Base-by-base conservation (phyloP, 2,888 invertebrate genomes). In the Hydrotaea cyrtoneurina region DNA sequence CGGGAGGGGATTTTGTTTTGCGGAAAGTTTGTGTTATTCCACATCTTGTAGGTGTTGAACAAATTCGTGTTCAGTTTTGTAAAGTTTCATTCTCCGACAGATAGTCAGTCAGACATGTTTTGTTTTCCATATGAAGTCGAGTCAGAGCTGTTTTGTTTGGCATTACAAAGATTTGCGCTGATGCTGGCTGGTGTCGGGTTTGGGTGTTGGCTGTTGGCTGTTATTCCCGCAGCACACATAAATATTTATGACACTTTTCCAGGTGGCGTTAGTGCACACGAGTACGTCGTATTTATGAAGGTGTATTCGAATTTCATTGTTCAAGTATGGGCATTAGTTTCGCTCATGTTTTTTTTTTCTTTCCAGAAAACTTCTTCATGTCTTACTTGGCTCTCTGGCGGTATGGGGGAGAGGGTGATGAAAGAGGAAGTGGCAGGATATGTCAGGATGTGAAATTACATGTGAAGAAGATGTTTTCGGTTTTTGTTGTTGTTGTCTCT, bases 181-280 rank as follows among this genome's bases (percentile, higher is more conserved):
- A 53, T n/a, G 53, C 15, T 55, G 53, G 26, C 17, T 15, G 31
- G 31, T 64, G 50, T 76, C 57, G 31, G 76, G 50, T 53, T 75
- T 23, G 66, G 36, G 15, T 31, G 39, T 15, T n/a, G n/a, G 23
- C 15, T 78, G 64, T 57, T 66, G 46, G 46, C 72, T 83, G 90
- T 87, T 91, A 90, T 89, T 91, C 91, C 89, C 91, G 88, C 88
- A 91, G 89, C 91, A 91, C 90, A 88, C 91, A 91, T 91, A 91
- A 91, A 91, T 91, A 91, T 91, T 91, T 91, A 91, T 91, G 90
- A 89, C 89, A 89, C 88, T 89, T 85, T 77, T 77, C 81, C 73
- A 55, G 46, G 66, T 78, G 78, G 75, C 72, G 73, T 74, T 43
- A 15, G 43, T 74, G 21, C 50, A 36, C 36, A 17, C 17, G 5